Percentiles rank a stretch among this genome's conserved stretches.
Evolutionary conservation across 2,888 invertebrate genomes (phyloP).

Genomic region (Idaea dimidiata): DNA sequence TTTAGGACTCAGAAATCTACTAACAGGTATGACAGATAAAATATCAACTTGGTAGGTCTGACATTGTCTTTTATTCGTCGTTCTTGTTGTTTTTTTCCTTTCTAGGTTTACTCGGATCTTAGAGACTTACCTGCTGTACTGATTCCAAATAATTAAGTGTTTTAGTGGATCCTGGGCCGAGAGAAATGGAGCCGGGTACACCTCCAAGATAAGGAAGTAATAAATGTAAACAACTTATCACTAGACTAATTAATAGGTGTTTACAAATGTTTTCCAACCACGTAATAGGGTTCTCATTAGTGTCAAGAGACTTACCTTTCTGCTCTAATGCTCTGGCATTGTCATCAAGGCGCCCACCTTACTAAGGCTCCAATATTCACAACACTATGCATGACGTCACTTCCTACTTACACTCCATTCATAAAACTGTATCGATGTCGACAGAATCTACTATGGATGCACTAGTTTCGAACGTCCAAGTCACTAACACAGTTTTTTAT

Average conservation of each 20-base stretch:
- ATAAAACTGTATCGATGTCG: conserved; percentile 57
- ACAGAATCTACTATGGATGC: conserved; percentile 42
- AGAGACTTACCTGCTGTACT: no score
- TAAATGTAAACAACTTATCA: no score
- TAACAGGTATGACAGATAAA: no score
- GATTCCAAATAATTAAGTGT: no score
- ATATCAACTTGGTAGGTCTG: no score
- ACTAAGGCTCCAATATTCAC: conserved; percentile 58
- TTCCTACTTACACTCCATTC: conserved; percentile 73
- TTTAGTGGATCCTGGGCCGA: no score
- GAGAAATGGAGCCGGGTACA: no score
- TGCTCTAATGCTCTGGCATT: conserved; percentile 74
- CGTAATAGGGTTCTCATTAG: conserved; percentile 50
- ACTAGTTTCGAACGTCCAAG: conserved; percentile 42
- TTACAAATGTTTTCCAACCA: conserved; percentile 43
- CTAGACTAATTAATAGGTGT: conserved; percentile 12
- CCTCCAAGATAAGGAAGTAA: no score
- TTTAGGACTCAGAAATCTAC: no score
- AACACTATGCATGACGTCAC: conserved; percentile 79
- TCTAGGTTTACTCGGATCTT: no score
- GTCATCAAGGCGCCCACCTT: conserved; percentile 68
- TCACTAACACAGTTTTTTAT: conserved; percentile 37
- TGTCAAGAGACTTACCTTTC: conserved; percentile 64
- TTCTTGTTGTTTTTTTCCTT: no score
- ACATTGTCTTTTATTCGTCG: no score